Conservation (phyloP, 92 coral and sea anemone species). For the Galaxea fascicularis region DNA sequence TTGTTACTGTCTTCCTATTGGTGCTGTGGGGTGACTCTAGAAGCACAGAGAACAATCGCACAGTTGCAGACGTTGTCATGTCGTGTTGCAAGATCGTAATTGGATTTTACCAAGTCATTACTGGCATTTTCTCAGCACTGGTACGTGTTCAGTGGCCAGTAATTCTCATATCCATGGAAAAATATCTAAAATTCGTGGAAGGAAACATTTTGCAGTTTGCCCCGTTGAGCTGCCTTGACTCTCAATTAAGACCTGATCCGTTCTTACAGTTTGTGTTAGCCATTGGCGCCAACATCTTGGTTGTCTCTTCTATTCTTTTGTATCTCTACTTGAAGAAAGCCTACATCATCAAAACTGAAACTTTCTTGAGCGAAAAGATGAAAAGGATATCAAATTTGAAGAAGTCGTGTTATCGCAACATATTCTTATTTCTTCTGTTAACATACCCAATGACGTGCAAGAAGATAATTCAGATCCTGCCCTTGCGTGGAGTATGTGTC, state of each 20-base stretch:
- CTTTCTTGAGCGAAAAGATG: neutral
- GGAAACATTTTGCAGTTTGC: slow-evolving; percentile 51
- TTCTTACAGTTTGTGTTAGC: slow-evolving; percentile 24
- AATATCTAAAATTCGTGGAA: slow-evolving; percentile 47
- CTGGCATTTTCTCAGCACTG: slow-evolving; percentile 50
- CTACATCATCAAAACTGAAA: neutral
- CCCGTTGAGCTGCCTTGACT: slow-evolving; percentile 24
- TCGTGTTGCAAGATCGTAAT: slow-evolving; percentile 57
- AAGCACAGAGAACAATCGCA: slow-evolving; percentile 36
- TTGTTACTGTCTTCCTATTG: slow-evolving; percentile 25
- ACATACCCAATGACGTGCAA: slow-evolving; percentile 14
- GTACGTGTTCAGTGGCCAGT: slow-evolving; percentile 53
- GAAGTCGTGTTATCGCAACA: neutral
- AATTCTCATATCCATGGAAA: slow-evolving; percentile 31
- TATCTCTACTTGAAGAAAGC: slow-evolving; percentile 8
- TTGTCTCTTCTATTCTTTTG: slow-evolving; percentile 1
- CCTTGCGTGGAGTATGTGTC: slow-evolving; percentile 13
- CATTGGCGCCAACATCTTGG: neutral
- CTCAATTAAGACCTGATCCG: slow-evolving; percentile 5
- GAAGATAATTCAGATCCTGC: slow-evolving; percentile 33
- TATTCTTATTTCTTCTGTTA: slow-evolving; percentile 23
- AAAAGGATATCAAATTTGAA: neutral
- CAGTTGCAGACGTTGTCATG: slow-evolving; percentile 56
- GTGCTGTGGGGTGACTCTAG: slow-evolving; percentile 53
- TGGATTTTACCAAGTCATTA: slow-evolving; percentile 62